Percentiles rank a stretch among this genome's conserved stretches.
These are phyloP conservation scores for Hipposideros larvatus DNA, from an alignment of 2,797 vertebrate species.

Conservation along the genomic window DNA sequence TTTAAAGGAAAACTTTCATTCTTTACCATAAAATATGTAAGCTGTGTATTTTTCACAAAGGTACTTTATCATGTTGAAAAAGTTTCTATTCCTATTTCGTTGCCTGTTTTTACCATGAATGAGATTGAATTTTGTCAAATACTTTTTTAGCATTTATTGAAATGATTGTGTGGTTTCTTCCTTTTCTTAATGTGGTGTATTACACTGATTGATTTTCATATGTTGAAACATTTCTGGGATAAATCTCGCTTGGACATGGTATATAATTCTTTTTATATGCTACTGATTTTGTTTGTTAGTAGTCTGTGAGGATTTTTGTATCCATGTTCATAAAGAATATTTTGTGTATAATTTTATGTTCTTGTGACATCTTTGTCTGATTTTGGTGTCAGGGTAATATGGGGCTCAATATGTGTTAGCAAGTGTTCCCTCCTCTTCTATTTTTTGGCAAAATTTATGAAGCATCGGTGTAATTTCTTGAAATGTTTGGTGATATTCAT, in stretches of 20 bases:
- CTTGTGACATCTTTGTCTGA: neutral
- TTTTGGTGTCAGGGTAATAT: neutral
- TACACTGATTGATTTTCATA: neutral
- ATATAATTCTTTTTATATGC: neutral
- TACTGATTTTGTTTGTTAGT: neutral
- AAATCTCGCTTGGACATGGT: neutral
- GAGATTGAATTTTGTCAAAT: neutral
- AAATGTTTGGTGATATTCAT: neutral
- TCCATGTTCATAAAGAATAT: neutral
- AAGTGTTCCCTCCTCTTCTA: neutral
- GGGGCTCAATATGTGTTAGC: neutral
- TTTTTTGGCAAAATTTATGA: neutral
- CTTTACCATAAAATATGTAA: neutral
- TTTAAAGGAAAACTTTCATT: neutral
- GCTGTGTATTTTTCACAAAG: neutral
- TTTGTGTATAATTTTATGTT: neutral
- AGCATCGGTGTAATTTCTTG: neutral
- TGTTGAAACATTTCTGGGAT: neutral
- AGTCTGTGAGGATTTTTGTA: neutral
- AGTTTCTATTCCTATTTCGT: neutral
- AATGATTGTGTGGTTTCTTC: neutral
- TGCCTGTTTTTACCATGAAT: neutral
- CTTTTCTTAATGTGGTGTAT: neutral
- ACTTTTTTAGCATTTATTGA: neutral
- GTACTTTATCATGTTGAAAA: neutral